Evolutionary conservation across 2,888 invertebrate species (phyloP), one percentile per base, ranked within the genome.

Genomic region (Helobdella robusta): DNA sequence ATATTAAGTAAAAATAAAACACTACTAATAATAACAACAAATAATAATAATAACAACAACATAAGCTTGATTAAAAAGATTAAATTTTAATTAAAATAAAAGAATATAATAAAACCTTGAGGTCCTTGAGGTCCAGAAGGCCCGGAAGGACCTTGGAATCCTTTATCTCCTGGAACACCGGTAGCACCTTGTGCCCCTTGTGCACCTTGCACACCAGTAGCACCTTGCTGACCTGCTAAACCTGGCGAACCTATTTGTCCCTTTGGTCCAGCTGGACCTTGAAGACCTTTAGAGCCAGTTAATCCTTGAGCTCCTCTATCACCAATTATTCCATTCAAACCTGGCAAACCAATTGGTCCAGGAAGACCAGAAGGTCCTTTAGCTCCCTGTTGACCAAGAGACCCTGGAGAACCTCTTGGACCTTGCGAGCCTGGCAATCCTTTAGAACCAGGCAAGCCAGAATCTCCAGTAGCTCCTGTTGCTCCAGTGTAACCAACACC

Each of bases 181-280:
- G 54, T 54, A 54, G 54, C 20, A 20, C 54, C 54, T 54, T 18
- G n/a, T n/a, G 69, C 70, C 25, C 75, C 75, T 59, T 72, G 30
- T 18, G 23, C 23, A 35, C 66, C 66, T 50, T 48, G 48, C 6
- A 48, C 23, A 1, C 65, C 66, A 40, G 23, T 2, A 20, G 58
- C 30, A 40, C 67, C 67, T 35, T n/a, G 25, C 34, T 35, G 54
- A 23, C 67, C 67, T 58, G 20, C 25, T 34, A 34, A 46, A 30
- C 67, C 67, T 11, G 54, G 30, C 15, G 28, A 28, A 23, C 67
- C 67, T 40, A 28, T 65, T n/a, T 48, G 35, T 48, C 67, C 67
- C 20, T n/a, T 30, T n/a, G n/a, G n/a, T n/a, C n/a, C n/a, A n/a
- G n/a, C n/a, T 3, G 50, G 32, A 25, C 70, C 70, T 46, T 40